Evolutionary conservation across 2,113 vertebrate genomes (phyloP).

Genomic region (Aythya baeri): DNA sequence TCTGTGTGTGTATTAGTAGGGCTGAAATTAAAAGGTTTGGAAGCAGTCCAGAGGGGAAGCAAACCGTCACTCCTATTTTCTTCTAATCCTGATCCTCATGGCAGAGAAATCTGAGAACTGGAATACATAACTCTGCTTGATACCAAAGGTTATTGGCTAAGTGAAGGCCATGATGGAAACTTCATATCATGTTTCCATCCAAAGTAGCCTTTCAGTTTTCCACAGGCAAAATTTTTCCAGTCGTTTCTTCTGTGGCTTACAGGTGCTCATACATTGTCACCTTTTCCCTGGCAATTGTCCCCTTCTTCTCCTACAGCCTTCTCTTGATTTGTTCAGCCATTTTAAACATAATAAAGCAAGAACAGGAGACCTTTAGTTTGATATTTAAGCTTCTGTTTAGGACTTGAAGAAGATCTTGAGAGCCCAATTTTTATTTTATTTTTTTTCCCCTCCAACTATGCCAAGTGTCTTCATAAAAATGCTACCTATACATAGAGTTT

Average conservation of each 20-base stretch:
- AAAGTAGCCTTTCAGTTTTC: neutral
- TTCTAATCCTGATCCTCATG: neutral
- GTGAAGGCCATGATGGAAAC: neutral
- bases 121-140: neutral
- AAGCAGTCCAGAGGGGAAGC: neutral
- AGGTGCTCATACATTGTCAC: neutral
- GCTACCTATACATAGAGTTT: neutral
- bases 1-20: rapidly evolving
- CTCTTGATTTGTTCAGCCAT: neutral
- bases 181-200: neutral
- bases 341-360: neutral
- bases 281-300: neutral
- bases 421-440: neutral
- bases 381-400: neutral
- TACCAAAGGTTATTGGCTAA: neutral
- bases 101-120: neutral
- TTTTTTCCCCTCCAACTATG: neutral
- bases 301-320: neutral
- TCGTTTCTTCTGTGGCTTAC: neutral
- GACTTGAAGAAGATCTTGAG: neutral
- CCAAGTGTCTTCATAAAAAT: neutral
- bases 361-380: neutral
- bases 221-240: neutral
- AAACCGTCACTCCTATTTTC: neutral
- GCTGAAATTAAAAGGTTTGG: neutral